Conservation (phyloP, 2,888 invertebrate genomes). For the Hyles lineata region DNA sequence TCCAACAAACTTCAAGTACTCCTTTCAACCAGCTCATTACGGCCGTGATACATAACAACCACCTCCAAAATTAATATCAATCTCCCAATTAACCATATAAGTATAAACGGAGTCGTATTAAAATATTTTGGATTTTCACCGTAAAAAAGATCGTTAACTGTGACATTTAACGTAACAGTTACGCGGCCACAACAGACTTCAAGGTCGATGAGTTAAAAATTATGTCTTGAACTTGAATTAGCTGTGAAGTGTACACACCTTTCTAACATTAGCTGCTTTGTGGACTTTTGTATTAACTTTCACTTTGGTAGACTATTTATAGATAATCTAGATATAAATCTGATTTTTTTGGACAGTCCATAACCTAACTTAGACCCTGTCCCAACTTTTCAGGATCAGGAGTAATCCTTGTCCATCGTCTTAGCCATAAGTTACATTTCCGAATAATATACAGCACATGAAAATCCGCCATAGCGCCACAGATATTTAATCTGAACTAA, state of each 20-base stretch:
- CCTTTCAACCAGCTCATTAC: not conserved
- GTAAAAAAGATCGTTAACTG: slow-evolving; percentile 20
- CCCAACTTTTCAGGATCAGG: too few species aligned
- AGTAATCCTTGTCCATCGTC: too few species aligned
- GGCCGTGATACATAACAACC: not conserved
- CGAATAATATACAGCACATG: too few species aligned
- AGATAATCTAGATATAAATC: not conserved
- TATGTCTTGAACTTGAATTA: slow-evolving; percentile 25
- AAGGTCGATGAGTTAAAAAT: slow-evolving; percentile 15
- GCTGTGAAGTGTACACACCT: slow-evolving; percentile 2
- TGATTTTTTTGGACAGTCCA: too few species aligned
- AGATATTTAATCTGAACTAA: too few species aligned
- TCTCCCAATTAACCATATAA: slow-evolving; percentile 13
- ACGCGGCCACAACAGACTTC: slow-evolving; percentile 15
- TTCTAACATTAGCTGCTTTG: slow-evolving; percentile 7
- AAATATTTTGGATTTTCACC: not conserved
- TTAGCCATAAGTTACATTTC: too few species aligned
- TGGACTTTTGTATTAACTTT: not conserved
- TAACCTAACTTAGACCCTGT: too few species aligned
- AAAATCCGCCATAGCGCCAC: too few species aligned
- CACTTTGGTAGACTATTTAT: not conserved
- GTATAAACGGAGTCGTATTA: not conserved
- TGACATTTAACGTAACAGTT: slow-evolving; percentile 26
- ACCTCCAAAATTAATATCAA: not conserved
- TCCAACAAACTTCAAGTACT: too few species aligned